phyloP scores from a whole-genome alignment of 2,888 invertebrate species.

The Drosophila percnosoma region DNA sequence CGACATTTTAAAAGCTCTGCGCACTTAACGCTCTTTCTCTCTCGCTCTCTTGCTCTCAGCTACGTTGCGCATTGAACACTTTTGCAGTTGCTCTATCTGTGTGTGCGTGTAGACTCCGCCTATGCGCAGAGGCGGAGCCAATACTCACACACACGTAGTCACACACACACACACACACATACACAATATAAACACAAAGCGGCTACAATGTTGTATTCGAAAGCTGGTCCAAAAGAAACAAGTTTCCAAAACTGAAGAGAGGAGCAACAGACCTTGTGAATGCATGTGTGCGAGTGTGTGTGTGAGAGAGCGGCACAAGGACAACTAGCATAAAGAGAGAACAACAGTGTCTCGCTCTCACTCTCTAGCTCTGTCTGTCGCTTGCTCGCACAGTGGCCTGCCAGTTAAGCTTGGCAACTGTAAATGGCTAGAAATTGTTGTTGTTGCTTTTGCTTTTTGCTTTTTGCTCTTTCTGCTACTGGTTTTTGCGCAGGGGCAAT shows the following conservation, averaged over 20 bases:
- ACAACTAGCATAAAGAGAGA: conserved; percentile 28
- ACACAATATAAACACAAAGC: conserved; percentile 64
- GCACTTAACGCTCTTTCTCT: conserved; percentile 46
- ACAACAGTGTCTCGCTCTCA: not conserved
- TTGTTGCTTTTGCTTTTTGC: conserved; percentile 23
- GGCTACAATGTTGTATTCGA: conserved; percentile 76
- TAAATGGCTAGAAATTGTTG: conserved; percentile 71
- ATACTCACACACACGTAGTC: not conserved
- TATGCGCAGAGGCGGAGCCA: conserved; percentile 61
- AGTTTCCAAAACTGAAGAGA: conserved; percentile 74
- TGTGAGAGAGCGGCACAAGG: conserved; percentile 51
- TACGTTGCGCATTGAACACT: conserved; percentile 17
- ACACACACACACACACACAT: conserved; percentile 6
- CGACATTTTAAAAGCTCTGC: conserved; percentile 59
- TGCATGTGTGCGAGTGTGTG: conserved; percentile 11
- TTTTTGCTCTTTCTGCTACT: conserved; percentile 51
- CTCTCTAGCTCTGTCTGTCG: conserved; percentile 10
- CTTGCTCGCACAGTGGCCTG: conserved; percentile 7
- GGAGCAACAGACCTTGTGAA: conserved; percentile 30
- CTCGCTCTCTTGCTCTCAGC: conserved; percentile 23
- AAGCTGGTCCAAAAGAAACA: conserved; percentile 77
- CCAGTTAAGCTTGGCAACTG: conserved; percentile 67
- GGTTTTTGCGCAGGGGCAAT: conserved; percentile 68
- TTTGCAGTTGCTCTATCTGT: conserved; percentile 27
- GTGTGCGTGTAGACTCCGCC: conserved; percentile 56